phyloP scores from a whole-genome alignment of 1,140 invertebrate species.

The Tetragonula clypearis region DNA sequence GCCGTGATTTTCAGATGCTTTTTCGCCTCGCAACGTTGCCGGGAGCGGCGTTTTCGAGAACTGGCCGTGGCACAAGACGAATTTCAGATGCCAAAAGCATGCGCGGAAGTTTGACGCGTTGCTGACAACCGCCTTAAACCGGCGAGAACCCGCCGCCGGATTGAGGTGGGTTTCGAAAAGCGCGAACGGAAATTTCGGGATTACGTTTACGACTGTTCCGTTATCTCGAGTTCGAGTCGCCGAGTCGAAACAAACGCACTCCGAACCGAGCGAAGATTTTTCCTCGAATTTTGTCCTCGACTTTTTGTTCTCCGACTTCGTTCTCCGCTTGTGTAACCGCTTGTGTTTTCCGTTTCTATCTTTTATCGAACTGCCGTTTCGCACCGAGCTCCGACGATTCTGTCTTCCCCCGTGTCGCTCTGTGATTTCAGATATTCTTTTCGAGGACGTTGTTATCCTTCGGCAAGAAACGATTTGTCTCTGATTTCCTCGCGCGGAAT shows the following conservation, averaged over 20 bases:
- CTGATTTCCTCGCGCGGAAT: not conserved
- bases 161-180: not conserved
- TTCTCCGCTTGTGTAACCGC: too few species aligned
- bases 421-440: not conserved
- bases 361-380: too few species aligned
- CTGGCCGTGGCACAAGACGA: conserved; percentile 2
- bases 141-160: not conserved
- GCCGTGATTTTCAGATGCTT: not conserved
- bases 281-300: not conserved
- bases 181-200: conserved; percentile 35
- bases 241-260: too few species aligned
- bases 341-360: too few species aligned
- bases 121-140: conserved; percentile 23
- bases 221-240: conserved; percentile 23
- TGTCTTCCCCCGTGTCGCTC: not conserved
- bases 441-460: not conserved
- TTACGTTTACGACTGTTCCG: not conserved
- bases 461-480: not conserved
- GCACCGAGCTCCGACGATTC: too few species aligned
- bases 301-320: not conserved
- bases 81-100: conserved; percentile 54
- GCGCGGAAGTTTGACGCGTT: conserved; percentile 58
- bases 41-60: conserved; percentile 35
- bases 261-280: not conserved
- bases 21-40: not conserved